These are phyloP conservation scores for Nymphalis urticae DNA, from an alignment of 2,888 invertebrate species.

Conservation along the genomic window DNA sequence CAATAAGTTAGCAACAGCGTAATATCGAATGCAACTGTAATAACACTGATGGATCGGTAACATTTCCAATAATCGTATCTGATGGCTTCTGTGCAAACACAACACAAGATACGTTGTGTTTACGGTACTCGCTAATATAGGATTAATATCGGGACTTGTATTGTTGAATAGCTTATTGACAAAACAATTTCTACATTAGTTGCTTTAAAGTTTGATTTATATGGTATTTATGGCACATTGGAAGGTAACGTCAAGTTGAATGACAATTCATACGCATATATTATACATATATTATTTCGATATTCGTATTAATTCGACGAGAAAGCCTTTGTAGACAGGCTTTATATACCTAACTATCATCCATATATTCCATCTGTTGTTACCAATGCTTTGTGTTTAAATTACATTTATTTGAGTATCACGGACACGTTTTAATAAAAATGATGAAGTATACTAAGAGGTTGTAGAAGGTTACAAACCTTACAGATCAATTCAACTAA, in stretches of 20 bases:
- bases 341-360: too few relatives aligned
- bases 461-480: too few relatives aligned
- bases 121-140: conserved; percentile 14
- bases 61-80: conserved; percentile 20
- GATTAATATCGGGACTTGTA: conserved; percentile 17
- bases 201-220: not conserved
- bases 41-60: conserved; percentile 23
- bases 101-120: conserved; percentile 24
- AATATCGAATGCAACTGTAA: conserved; percentile 11
- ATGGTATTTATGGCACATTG: not conserved
- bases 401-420: too few relatives aligned
- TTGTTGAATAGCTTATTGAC: conserved; percentile 1
- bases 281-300: too few relatives aligned
- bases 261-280: not conserved
- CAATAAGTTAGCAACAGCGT: conserved; percentile 6
- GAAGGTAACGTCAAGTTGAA: not conserved
- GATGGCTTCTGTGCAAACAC: conserved; percentile 25
- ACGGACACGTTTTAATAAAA: too few relatives aligned
- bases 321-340: too few relatives aligned
- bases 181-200: conserved; percentile 1
- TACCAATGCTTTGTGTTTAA: too few relatives aligned
- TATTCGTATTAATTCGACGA: too few relatives aligned
- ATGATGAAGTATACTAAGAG: too few relatives aligned
- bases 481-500: too few relatives aligned
- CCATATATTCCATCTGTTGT: too few relatives aligned